Evolutionary conservation across 2,888 invertebrate species (phyloP), one percentile per base, ranked within the genome.

Genomic region (Dryococelus australis): DNA sequence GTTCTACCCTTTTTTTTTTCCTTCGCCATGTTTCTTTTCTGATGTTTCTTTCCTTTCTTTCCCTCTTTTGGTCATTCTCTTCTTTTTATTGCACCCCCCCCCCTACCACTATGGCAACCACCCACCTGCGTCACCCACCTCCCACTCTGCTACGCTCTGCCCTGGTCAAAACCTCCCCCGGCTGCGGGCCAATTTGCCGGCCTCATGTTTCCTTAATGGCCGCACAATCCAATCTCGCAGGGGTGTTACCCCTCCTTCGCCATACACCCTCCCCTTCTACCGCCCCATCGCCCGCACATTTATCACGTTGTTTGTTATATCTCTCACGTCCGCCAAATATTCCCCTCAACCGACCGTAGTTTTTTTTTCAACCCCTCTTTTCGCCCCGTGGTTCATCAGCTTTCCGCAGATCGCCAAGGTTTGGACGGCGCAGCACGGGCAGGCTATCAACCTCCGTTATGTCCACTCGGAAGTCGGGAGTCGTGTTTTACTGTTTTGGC

Each of bases 171-270:
- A 13, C 24, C n/a, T 24, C 65, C 65, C 65, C n/a, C 65, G 8
- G 65, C n/a, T 65, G 65, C 65, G 24, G 47, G 65, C 65, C 65
- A 65, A 65, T 65, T 65, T 65, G 65, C 65, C 65, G 24, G 65
- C 65, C 65, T 65, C 65, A 65, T 65, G 65, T 65, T 65, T 65
- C 65, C 65, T 10, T 65, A 65, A 65, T 65, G 65, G 65, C 65
- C 65, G 24, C 65, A 65, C 65, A 65, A 65, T 65, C 65, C 65
- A 65, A 65, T 65, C 65, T 65, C 65, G 65, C 6, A 24, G 65
- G 65, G 65, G 24, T 8, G 51, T 51, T 51, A 51, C 51, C 51
- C 51, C 51, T 51, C 51, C 51, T 8, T 51, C 51, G 0, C 2
- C 51, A 12, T 65, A 8, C 65, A 2, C 65, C 65, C n/a, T 24